Evolutionary conservation across 2,113 vertebrate genomes (phyloP).

Genomic region (Crotophaga sulcirostris): DNA sequence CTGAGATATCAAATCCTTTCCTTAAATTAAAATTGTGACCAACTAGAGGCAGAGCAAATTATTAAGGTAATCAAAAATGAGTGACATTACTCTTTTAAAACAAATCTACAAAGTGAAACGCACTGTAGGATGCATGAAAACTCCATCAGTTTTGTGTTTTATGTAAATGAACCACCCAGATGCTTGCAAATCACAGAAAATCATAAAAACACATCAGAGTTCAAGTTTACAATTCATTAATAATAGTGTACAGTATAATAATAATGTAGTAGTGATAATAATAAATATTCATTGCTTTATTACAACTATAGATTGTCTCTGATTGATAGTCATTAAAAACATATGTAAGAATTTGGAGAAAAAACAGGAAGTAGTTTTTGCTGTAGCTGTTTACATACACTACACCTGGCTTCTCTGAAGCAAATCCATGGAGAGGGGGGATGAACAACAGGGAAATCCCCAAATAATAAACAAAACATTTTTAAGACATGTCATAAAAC

Average conservation of each 20-base stretch:
- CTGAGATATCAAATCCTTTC: constrained; percentile 16
- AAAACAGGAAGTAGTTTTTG: neutral
- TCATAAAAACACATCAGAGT: constrained; percentile 21
- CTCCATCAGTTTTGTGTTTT: neutral
- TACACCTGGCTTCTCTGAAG: neutral
- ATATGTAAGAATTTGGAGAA: neutral
- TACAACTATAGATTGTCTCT: constrained; percentile 19
- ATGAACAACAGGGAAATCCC: constrained; percentile 5
- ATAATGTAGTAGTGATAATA: constrained; percentile 55
- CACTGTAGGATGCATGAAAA: constrained; percentile 14
- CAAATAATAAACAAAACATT: constrained; percentile 33
- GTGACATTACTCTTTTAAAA: constrained; percentile 33
- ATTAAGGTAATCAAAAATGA: constrained; percentile 48
- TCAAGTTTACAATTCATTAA: constrained; percentile 44
- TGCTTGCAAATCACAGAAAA: constrained; percentile 29
- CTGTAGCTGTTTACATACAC: neutral
- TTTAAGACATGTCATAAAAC: constrained; percentile 29
- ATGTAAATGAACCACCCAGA: constrained; percentile 11
- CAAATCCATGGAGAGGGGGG: neutral
- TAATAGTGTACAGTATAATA: constrained; percentile 27
- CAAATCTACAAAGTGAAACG: constrained; percentile 25
- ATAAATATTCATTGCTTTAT: constrained; percentile 16
- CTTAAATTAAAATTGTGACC: constrained; percentile 63
- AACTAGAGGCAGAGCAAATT: constrained; percentile 52
- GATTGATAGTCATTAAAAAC: constrained; percentile 53